A percentile compares a stretch with the other conserved stretches of the same genome.
Evolutionary conservation across 2,113 vertebrate species (phyloP).

Genomic region (Aldabrachelys gigantea): DNA sequence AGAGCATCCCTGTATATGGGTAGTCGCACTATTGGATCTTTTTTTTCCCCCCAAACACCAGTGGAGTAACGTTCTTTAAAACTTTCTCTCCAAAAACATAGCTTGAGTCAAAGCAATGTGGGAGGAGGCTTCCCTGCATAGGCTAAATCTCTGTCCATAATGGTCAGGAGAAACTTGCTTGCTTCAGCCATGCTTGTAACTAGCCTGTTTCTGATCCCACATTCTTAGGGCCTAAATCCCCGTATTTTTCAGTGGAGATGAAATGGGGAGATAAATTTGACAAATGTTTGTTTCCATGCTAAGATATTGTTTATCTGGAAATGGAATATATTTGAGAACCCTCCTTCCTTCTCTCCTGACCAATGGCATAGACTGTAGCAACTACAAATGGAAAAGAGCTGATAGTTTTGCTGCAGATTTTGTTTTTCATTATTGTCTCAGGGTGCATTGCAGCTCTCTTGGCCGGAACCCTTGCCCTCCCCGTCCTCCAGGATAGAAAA

Average conservation of each 20-base stretch:
- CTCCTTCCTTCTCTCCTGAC: background rate
- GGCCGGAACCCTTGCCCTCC: background rate
- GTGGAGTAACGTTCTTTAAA: background rate
- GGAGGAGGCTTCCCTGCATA: background rate
- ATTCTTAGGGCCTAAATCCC: background rate
- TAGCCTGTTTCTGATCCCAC: background rate
- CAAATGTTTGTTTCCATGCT: background rate
- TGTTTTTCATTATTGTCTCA: background rate
- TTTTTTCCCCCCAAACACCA: background rate
- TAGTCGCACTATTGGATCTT: background rate
- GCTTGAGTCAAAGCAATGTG: constrained; percentile 48
- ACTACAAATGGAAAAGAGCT: background rate
- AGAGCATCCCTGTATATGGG: background rate
- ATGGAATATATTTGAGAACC: background rate
- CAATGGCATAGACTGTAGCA: background rate
- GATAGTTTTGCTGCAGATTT: background rate
- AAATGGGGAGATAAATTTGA: background rate
- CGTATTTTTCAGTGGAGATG: rapidly evolving
- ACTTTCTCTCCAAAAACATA: background rate
- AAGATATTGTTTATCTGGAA: background rate
- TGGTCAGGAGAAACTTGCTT: background rate
- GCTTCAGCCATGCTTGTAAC: rapidly evolving
- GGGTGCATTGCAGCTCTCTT: background rate
- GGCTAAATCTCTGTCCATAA: background rate
- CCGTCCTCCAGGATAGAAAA: background rate